Evolutionary conservation across 2,797 vertebrate genomes (phyloP).

Genomic region (Sphenopsis melanotis): DNA sequence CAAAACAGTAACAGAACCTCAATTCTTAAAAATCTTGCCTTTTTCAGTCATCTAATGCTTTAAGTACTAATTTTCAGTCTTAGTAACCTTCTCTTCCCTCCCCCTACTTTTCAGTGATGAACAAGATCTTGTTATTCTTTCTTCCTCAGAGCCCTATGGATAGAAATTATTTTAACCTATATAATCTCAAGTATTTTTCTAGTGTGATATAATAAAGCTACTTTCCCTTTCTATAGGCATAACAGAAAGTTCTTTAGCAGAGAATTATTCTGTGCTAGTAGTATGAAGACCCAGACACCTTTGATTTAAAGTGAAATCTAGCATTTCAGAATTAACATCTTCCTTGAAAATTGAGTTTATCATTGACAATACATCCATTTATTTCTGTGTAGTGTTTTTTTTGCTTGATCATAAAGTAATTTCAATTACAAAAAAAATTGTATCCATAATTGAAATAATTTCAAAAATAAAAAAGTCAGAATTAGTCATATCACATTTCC

Average conservation of each 20-base stretch:
- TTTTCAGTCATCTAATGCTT: background rate
- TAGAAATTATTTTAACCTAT: background rate
- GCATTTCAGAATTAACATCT: background rate
- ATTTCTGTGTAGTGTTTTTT: rapidly evolving
- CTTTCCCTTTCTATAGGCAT: background rate
- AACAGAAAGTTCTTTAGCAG: background rate
- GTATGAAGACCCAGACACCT: background rate
- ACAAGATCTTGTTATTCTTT: background rate
- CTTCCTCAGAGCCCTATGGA: background rate
- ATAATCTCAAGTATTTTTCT: background rate
- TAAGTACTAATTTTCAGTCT: background rate
- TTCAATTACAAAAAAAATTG: background rate
- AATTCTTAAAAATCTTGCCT: background rate
- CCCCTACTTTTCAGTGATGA: rapidly evolving
- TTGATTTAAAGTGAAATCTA: background rate
- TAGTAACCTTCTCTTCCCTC: background rate
- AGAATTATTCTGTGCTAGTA: background rate
- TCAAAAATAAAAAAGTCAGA: background rate
- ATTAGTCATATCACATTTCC: background rate
- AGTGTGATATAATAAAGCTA: background rate
- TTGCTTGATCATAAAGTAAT: background rate
- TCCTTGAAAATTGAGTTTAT: background rate
- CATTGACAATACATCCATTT: background rate
- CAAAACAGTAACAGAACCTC: background rate
- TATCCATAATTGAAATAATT: background rate